These are phyloP conservation scores for Drosophila prosaltans DNA, from an alignment of 1,140 invertebrate species.

Conservation along the genomic window DNA sequence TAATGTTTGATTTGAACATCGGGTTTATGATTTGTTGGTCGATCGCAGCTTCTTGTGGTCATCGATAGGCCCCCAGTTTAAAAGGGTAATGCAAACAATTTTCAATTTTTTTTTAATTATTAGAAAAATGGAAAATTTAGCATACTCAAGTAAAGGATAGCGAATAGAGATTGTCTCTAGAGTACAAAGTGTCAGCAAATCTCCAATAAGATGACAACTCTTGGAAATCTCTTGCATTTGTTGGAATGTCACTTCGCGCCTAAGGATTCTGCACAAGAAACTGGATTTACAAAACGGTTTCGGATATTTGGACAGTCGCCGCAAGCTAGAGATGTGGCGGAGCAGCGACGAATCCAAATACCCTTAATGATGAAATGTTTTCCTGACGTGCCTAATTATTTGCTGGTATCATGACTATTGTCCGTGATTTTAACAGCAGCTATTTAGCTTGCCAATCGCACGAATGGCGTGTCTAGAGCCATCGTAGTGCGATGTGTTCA, in stretches of 20 bases:
- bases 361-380: slow-evolving; percentile 10
- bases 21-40: not conserved
- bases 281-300: slow-evolving; percentile 20
- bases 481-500: slow-evolving; percentile 60
- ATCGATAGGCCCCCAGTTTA: slow-evolving; percentile 55
- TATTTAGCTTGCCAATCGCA: slow-evolving; percentile 69
- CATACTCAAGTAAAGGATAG: slow-evolving; percentile 33
- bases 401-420: slow-evolving; percentile 37
- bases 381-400: slow-evolving; percentile 66
- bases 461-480: slow-evolving; percentile 65
- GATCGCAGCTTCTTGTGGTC: slow-evolving; percentile 50
- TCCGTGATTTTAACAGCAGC: slow-evolving; percentile 17
- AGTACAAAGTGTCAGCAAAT: slow-evolving; percentile 25
- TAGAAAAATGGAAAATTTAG: not conserved
- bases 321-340: slow-evolving; percentile 44
- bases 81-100: not conserved
- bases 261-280: slow-evolving; percentile 61
- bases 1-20: not conserved
- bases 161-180: slow-evolving; percentile 23
- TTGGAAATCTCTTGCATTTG: slow-evolving; percentile 20
- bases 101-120: too few relatives aligned
- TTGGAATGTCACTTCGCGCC: slow-evolving; percentile 50
- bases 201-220: slow-evolving; percentile 47
- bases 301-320: slow-evolving; percentile 41
- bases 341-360: slow-evolving; percentile 52